Base-by-base conservation (phyloP, 1,140 invertebrate species). In the Centruroides sculpturatus region DNA sequence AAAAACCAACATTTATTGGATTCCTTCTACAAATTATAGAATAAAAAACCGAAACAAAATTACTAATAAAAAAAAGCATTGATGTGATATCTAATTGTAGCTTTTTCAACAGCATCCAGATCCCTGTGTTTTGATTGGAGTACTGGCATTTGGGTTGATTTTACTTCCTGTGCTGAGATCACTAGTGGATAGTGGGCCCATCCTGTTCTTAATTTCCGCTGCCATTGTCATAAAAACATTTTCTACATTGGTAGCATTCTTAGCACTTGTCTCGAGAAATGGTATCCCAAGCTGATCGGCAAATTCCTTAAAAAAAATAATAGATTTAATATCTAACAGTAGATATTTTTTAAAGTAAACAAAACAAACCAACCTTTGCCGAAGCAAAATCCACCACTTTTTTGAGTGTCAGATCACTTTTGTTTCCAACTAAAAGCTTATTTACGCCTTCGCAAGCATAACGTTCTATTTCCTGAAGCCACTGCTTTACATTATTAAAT, bases 401-500 rank as follows among this genome's bases (percentile, higher is more conserved):
- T 76, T 93, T 97, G 63, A 84, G 85, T 65, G 87, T 89, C 69
- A 94, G 81, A 80, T 99, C 96, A 80, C 90, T 93, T 80, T 99
- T 99, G 77, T 99, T 99, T 71, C 96, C 96, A 59, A 99, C 94
- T 61, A 99, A 78, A 70, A 99, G 80, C 81, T 98, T 98, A 78
- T 98, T 98, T 56, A 99, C 96, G 81, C 93, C 98, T 81, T 99
- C 95, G 79, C 92, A 96, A 64, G 96, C 96, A 78, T 99, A 99
- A 76, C 92, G 87, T 74, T 97, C 92, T 70, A 97, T 97, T 81
- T 97, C 93, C 74, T 95, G 92, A 63, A 97, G 78, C 93, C 93
- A 97, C 72, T 95, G 91, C 77, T 96, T 96, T 6, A 97, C 89
- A 76, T 97, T 96, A 75, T 92, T 93, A 75, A 97, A 97, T 23